Evolutionary conservation across 2,888 invertebrate species (phyloP).

Genomic region (Lysandra bellargus): DNA sequence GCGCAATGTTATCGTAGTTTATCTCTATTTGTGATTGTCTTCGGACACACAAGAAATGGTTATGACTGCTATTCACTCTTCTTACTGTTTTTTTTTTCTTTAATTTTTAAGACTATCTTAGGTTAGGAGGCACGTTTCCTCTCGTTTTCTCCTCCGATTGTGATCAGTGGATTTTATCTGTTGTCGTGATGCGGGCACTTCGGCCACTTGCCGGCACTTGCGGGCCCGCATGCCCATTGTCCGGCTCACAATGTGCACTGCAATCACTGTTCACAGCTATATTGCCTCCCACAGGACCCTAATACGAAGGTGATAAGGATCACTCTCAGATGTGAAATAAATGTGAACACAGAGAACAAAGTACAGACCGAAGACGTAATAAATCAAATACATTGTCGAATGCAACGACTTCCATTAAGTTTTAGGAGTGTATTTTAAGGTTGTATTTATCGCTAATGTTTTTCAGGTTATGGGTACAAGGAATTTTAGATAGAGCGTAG

Average conservation of each 20-base stretch:
- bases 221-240: constrained; percentile 67
- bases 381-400: not conserved
- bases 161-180: constrained; percentile 6
- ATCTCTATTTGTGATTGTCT: no score
- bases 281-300: not conserved
- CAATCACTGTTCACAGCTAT: not conserved
- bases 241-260: constrained; percentile 44
- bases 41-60: no score
- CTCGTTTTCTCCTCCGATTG: not conserved
- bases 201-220: constrained; percentile 6
- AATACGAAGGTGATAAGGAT: not conserved
- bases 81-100: no score
- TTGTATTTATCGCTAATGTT: not conserved
- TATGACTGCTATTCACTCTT: no score
- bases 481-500: not conserved
- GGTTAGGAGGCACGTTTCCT: not conserved
- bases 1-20: no score
- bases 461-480: not conserved
- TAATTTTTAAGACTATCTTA: not conserved
- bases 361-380: not conserved
- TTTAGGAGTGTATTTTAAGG: not conserved
- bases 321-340: not conserved
- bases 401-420: not conserved
- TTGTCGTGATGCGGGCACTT: constrained; percentile 8
- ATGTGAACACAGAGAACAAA: not conserved